phyloP scores from a whole-genome alignment of 2,888 invertebrate species.

The Sepiola atlantica region DNA sequence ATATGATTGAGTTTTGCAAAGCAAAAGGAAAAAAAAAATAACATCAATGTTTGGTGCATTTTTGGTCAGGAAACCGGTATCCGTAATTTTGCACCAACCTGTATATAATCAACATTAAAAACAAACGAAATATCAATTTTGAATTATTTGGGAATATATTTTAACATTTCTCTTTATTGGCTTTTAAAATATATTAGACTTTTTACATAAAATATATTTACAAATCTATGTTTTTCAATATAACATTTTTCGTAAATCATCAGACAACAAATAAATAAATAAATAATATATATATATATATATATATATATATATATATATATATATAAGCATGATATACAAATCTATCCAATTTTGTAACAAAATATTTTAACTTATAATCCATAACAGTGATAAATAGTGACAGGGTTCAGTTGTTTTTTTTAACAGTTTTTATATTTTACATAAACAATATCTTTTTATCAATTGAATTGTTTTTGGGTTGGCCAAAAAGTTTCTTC shows the following conservation, averaged over 20 bases:
- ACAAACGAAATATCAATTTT: background rate
- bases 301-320: background rate
- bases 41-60: too few species aligned
- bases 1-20: too few species aligned
- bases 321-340: background rate
- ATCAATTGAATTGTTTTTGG: too few species aligned
- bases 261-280: background rate
- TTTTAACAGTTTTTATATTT: too few species aligned
- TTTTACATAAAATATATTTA: slow-evolving; percentile 12
- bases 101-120: too few species aligned
- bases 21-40: too few species aligned
- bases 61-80: too few species aligned
- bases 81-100: too few species aligned
- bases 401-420: too few species aligned
- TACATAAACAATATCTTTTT: too few species aligned
- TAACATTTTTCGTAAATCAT: background rate
- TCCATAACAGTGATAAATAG: background rate
- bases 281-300: background rate
- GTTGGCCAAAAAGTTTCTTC: too few species aligned
- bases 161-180: background rate
- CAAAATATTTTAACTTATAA: background rate
- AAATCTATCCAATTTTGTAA: background rate
- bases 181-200: background rate
- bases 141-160: background rate
- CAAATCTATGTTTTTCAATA: background rate